phyloP scores from a whole-genome alignment of 2,797 vertebrate species.

The Galagoides demidoff region DNA sequence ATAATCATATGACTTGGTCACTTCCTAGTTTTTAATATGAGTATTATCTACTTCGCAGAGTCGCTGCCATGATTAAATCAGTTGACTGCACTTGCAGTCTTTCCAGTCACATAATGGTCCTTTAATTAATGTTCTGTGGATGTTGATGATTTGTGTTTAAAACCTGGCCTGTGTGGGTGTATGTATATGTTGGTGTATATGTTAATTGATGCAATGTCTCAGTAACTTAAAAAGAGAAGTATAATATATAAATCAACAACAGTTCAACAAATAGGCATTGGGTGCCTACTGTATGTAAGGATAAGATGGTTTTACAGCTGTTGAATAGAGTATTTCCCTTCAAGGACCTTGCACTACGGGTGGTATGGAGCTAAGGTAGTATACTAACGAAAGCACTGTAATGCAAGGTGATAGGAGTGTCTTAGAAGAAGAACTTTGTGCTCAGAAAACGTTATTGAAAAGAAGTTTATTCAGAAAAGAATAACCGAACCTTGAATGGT shows the following conservation, averaged over 20 bases:
- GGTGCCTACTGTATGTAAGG: background rate
- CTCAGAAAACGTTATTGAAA: background rate
- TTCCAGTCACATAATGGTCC: background rate
- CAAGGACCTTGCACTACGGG: background rate
- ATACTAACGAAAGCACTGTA: background rate
- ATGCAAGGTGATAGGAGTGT: background rate
- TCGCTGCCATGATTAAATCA: background rate
- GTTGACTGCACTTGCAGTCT: background rate
- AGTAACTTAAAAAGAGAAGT: constrained; percentile 29
- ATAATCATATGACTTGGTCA: background rate
- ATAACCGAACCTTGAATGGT: background rate
- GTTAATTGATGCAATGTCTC: constrained; percentile 36
- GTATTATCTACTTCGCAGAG: background rate
- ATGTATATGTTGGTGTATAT: background rate
- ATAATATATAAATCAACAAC: background rate
- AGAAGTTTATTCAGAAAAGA: background rate
- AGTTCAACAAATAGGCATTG: background rate
- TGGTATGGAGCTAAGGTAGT: background rate
- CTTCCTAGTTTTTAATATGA: constrained; percentile 40
- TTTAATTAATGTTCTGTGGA: background rate
- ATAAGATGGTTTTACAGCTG: background rate
- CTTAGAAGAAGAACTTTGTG: background rate
- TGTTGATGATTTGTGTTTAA: constrained; percentile 37
- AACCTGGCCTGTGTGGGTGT: background rate
- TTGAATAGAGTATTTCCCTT: background rate